phyloP scores from a whole-genome alignment of 2,797 vertebrate species.

The Crenichthys baileyi region DNA sequence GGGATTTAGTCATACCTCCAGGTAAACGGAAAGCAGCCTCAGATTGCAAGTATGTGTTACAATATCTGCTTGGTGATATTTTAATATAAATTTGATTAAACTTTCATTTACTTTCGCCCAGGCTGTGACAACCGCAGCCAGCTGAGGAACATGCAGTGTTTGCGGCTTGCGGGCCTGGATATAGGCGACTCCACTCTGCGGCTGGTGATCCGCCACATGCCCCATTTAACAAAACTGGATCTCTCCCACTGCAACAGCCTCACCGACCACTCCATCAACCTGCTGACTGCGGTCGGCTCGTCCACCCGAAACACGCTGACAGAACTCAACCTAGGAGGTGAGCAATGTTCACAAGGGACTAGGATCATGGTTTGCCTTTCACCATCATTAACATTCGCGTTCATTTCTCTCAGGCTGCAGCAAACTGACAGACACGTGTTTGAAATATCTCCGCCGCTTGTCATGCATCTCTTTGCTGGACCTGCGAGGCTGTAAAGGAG shows the following conservation, averaged over 20 bases:
- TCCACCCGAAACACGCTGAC: slow-evolving; percentile 95
- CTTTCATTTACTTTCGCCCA: slow-evolving; percentile 50
- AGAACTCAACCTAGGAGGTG: slow-evolving; percentile 95
- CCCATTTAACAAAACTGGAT: slow-evolving; percentile 94
- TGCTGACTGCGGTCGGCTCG: slow-evolving; percentile 96
- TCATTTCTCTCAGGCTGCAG: slow-evolving; percentile 87
- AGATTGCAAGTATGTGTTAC: not conserved
- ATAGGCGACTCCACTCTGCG: slow-evolving; percentile 94
- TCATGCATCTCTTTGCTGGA: slow-evolving; percentile 92
- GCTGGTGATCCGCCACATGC: slow-evolving; percentile 97
- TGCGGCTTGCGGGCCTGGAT: slow-evolving; percentile 94
- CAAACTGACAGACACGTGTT: slow-evolving; percentile 92
- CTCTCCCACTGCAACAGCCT: slow-evolving; percentile 94
- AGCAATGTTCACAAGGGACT: not conserved
- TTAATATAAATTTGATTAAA: not conserved
- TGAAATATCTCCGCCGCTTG: slow-evolving; percentile 91
- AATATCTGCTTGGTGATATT: not conserved
- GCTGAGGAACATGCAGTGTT: slow-evolving; percentile 92
- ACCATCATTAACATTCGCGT: slow-evolving; percentile 7
- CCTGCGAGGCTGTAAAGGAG: slow-evolving; percentile 93
- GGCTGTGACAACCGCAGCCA: slow-evolving; percentile 97
- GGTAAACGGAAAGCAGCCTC: slow-evolving; percentile 62
- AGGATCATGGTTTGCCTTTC: not conserved
- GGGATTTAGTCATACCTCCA: slow-evolving; percentile 92
- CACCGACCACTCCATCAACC: slow-evolving; percentile 94